Percentiles rank a stretch among this genome's conserved stretches.
phyloP scores from a whole-genome alignment of 2,888 invertebrate genomes.

The Branchellion lobata region DNA sequence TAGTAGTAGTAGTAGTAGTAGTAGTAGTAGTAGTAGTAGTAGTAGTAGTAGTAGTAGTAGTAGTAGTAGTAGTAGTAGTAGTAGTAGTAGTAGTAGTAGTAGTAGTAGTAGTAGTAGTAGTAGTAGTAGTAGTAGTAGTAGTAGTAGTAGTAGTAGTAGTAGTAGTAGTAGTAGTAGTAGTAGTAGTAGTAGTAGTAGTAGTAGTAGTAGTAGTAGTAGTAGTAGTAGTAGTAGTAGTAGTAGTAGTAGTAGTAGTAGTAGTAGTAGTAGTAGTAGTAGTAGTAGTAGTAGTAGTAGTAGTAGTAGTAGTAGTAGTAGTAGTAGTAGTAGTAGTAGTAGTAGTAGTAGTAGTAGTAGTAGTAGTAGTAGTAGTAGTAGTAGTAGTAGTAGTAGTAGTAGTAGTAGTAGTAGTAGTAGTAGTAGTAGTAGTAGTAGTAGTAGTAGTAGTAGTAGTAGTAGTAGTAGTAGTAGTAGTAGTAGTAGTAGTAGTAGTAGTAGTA shows the following conservation, averaged over 20 bases:
- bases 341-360: too few relatives aligned
- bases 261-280: background rate
- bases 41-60: background rate
- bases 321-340: too few relatives aligned
- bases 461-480: background rate
- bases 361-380: too few relatives aligned
- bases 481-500: slow-evolving; percentile 1
- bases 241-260: background rate
- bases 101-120: background rate
- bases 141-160: background rate
- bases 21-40: background rate
- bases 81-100: background rate
- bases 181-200: background rate
- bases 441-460: background rate
- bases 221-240: background rate
- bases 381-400: too few relatives aligned
- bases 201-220: background rate
- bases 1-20: background rate
- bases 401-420: background rate
- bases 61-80: slow-evolving; percentile 1
- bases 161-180: background rate
- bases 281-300: too few relatives aligned
- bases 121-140: slow-evolving; percentile 1
- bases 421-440: background rate
- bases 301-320: too few relatives aligned